Evolutionary conservation across 2,113 vertebrate genomes (phyloP), one percentile per base, ranked within the genome.

Genomic region (Oryzias curvinotus): DNA sequence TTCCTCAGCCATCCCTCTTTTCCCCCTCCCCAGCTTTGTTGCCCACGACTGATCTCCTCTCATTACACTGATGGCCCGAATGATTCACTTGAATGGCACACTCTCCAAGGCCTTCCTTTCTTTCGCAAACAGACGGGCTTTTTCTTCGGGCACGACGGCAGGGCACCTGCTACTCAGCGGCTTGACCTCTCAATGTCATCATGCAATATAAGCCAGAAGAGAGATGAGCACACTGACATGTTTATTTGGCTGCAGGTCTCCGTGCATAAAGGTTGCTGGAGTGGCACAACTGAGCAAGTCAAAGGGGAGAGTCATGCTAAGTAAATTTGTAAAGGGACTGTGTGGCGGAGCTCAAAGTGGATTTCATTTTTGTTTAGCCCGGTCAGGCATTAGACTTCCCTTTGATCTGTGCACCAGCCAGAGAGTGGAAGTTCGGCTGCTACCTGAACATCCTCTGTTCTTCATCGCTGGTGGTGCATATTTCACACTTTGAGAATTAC

Each of bases 31-130:
- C 51, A n/a, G 49, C 30, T 50, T 63, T 73, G 77, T 69, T 78
- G 57, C 83, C 82, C 80, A 63, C 77, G 67, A 89, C 71, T 55
- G 63, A 87, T 89, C 77, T 86, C 84, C 89, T 90, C 92, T 92
- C 87, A 91, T 93, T 89, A 91, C 88, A 73, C 62, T 85, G 91
- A 92, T 89, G 87, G 90, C 84, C 81, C 84, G 77, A 87, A 91
- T 91, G 91, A 91, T 92, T 92, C 89, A 88, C 81, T 89, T 87
- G 90, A 89, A 81, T 86, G 79, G 76, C 57, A 46, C 68, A 79
- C 30, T 71, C 77, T 71, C 77, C 73, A 65, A 79, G 78, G 78
- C 73, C 82, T 84, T 75, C 85, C 77, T 82, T 60, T 80, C 69
- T 61, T 68, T 65, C 58, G 84, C 73, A 78, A 73, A 77, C 77